Evolutionary conservation across 2,888 invertebrate genomes (phyloP).

Genomic region (Drosophila borborema): DNA sequence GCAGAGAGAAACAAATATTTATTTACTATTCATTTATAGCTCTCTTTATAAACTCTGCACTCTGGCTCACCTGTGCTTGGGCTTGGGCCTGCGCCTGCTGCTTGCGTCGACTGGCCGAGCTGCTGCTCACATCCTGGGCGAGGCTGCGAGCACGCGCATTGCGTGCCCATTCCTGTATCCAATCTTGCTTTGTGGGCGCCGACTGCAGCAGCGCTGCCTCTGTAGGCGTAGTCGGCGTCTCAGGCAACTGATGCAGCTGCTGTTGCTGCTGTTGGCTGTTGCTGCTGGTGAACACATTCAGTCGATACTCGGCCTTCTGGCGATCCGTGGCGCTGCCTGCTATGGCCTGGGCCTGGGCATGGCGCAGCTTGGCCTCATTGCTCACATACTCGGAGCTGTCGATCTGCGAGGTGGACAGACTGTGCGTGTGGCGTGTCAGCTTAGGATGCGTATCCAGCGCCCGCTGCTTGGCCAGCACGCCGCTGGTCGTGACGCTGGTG

Average conservation of each 20-base stretch:
- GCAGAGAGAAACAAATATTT: conserved; percentile 1
- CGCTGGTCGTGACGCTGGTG: conserved; percentile 90
- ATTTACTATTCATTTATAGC: background rate
- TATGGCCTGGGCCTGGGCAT: conserved; percentile 62
- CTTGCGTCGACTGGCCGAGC: conserved; percentile 59
- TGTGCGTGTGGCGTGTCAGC: conserved; percentile 86
- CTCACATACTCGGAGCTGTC: conserved; percentile 88
- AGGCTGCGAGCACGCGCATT: conserved; percentile 86
- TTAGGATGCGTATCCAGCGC: conserved; percentile 84
- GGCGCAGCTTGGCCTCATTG: conserved; percentile 82
- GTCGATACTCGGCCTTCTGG: conserved; percentile 84
- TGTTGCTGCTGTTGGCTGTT: conserved; percentile 67
- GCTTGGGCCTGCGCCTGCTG: conserved; percentile 62
- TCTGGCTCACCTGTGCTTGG: conserved; percentile 58
- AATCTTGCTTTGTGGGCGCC: conserved; percentile 85
- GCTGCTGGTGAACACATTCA: conserved; percentile 83
- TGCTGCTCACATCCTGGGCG: conserved; percentile 73
- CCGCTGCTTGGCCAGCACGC: conserved; percentile 88
- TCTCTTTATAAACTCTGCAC: background rate
- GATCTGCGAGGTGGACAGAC: conserved; percentile 90
- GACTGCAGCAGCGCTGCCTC: conserved; percentile 82
- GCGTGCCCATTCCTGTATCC: conserved; percentile 89
- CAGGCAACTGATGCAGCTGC: conserved; percentile 70
- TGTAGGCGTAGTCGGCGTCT: conserved; percentile 79
- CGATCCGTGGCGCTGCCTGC: conserved; percentile 83